A percentile compares a stretch with the other conserved stretches of the same genome.
phyloP scores from a whole-genome alignment of 2,113 vertebrate genomes.

The Phyllostomus hastatus region DNA sequence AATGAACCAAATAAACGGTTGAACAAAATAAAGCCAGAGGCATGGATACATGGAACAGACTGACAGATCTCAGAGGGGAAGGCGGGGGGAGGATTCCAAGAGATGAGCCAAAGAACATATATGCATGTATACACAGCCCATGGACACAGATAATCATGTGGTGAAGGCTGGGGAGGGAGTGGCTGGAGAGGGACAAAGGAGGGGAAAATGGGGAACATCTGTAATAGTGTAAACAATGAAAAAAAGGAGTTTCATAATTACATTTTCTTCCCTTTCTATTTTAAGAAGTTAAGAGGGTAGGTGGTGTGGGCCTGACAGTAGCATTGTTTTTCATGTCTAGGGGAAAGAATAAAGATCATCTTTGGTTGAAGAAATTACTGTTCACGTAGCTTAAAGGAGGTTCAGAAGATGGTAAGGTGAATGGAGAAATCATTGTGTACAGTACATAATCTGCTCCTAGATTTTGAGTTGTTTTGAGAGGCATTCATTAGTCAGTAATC shows the following conservation, averaged over 20 bases:
- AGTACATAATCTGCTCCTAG: neutral
- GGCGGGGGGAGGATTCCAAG: no score
- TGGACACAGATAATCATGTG: no score
- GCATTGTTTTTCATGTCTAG: neutral
- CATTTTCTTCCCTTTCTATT: neutral
- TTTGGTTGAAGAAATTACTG: neutral
- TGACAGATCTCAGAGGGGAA: no score
- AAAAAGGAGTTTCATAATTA: neutral
- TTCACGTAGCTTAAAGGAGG: neutral
- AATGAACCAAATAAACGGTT: no score
- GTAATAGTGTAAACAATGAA: no score
- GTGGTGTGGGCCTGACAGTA: neutral
- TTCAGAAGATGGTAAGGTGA: neutral
- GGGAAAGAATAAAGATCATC: neutral
- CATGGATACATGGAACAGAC: no score
- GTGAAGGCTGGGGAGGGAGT: no score
- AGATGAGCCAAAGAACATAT: no score
- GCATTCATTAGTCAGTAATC: neutral
- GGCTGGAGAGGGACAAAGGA: no score
- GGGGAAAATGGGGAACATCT: no score
- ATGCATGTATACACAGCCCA: no score
- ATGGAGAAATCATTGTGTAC: neutral
- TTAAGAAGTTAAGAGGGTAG: neutral
- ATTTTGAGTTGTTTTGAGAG: neutral
- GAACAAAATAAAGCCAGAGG: no score